Evolutionary conservation across 2,888 invertebrate genomes (phyloP), one percentile per base, ranked within the genome.

Genomic region (Andrena trimmerana): DNA sequence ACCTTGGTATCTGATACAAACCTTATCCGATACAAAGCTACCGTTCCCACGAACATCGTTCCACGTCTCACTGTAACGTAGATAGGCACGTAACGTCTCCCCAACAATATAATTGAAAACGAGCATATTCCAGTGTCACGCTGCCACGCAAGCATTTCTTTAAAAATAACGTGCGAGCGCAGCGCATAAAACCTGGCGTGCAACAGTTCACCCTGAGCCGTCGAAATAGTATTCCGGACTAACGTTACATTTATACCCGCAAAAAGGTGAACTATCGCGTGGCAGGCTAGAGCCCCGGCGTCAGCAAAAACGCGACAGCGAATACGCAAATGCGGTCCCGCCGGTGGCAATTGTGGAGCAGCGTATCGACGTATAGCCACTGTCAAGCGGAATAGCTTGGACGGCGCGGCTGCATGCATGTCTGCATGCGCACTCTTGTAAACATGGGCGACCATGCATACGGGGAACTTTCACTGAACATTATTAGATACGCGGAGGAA

Each of bases 401-500:
- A 48, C 63, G 20, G 68, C 50, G 63, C 74, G 83, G 84, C 74
- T 82, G 84, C 81, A 68, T 70, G 81, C 81, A 79, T 81, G 83
- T 80, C 86, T 81, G 88, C 86, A 86, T 85, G 85, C 85, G 83
- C 84, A 84, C 85, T 87, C 90, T 88, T 88, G 91, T 88, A 91
- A 90, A 93, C 90, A 92, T 86, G 89, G 88, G 88, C 91, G 90
- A 87, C 90, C 89, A 90, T 89, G 91, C 90, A 91, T 91, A 90
- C 89, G 88, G 87, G 88, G 80, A 90, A 93, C 93, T 93, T 93
- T 93, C 93, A 93, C 93, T 92, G 90, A 92, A 91, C 92, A 91
- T 93, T 93, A 93, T 93, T 93, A 93, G 93, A 91, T 92, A 92
- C 93, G 92, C 91, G 91, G 82, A 87, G 92, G 93, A 93, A 93